phyloP scores from a whole-genome alignment of 2,797 vertebrate genomes.

The Brotula barbata region DNA sequence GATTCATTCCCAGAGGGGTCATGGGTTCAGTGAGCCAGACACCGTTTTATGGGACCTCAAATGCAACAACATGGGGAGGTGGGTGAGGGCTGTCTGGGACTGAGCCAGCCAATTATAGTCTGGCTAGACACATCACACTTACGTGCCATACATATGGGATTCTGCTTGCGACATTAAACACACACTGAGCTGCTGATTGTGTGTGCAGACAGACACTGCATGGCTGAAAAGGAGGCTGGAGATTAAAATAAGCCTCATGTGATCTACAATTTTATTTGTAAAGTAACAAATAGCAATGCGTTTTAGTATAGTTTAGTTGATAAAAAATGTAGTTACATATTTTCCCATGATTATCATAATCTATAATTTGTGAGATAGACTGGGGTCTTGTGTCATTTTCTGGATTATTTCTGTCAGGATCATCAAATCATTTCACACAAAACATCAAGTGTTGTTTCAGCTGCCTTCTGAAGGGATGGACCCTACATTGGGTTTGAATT shows the following conservation, averaged over 20 bases:
- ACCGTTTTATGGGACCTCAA: conserved; percentile 69
- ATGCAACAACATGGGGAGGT: conserved; percentile 63
- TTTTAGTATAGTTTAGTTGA: too few species aligned
- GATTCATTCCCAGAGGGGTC: conserved; percentile 68
- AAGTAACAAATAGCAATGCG: too few species aligned
- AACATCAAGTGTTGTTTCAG: too few species aligned
- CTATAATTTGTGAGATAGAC: too few species aligned
- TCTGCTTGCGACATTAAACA: conserved; percentile 26
- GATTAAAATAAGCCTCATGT: background rate
- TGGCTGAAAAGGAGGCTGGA: background rate
- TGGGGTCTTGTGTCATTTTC: background rate
- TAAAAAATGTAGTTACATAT: too few species aligned
- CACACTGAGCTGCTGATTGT: conserved; percentile 22
- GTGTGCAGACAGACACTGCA: conserved; percentile 2
- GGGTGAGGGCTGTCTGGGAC: conserved; percentile 69
- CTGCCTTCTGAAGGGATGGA: too few species aligned
- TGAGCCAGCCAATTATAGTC: conserved; percentile 74
- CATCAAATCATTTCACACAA: too few species aligned
- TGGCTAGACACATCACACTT: conserved; percentile 74
- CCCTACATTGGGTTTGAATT: too few species aligned
- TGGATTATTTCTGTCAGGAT: background rate
- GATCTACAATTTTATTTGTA: background rate
- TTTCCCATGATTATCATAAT: too few species aligned
- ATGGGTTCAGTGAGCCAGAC: conserved; percentile 76
- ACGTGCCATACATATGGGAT: conserved; percentile 47